phyloP scores from a whole-genome alignment of 2,113 vertebrate species.

The Mustela lutreola region DNA sequence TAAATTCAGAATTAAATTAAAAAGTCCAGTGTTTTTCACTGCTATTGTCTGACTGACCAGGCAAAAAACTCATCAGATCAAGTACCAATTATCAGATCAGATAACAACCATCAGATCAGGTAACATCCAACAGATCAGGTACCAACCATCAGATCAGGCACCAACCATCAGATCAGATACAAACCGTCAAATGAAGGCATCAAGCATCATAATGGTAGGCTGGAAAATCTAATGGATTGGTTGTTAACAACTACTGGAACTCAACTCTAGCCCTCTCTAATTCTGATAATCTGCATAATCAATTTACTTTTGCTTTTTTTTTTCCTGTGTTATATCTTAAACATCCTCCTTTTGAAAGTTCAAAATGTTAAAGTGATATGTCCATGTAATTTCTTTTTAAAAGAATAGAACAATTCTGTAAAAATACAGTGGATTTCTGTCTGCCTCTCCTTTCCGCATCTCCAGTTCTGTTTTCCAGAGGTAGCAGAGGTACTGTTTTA shows the following conservation, averaged over 20 bases:
- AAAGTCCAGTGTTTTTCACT: background rate
- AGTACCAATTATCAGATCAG: too few relatives aligned
- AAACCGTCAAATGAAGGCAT: too few relatives aligned
- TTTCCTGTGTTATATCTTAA: background rate
- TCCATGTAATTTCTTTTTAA: background rate
- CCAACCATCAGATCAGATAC: accelerated
- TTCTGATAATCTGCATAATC: background rate
- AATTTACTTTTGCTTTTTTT: background rate
- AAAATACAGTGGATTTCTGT: background rate
- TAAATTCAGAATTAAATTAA: background rate
- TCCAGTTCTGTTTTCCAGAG: background rate
- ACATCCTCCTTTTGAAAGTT: background rate
- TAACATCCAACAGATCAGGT: too few relatives aligned
- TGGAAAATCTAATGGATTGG: background rate
- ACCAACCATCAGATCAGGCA: too few relatives aligned
- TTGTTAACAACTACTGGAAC: background rate
- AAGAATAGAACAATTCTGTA: background rate
- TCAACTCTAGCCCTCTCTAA: background rate
- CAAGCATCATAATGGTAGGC: background rate
- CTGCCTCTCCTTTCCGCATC: too few relatives aligned
- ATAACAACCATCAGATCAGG: too few relatives aligned
- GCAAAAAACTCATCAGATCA: background rate
- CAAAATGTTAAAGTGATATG: background rate
- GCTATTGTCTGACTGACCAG: background rate
- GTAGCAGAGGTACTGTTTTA: too few relatives aligned